Conservation (phyloP, 2,888 invertebrate species). For the Drosophila maculinotata region DNA sequence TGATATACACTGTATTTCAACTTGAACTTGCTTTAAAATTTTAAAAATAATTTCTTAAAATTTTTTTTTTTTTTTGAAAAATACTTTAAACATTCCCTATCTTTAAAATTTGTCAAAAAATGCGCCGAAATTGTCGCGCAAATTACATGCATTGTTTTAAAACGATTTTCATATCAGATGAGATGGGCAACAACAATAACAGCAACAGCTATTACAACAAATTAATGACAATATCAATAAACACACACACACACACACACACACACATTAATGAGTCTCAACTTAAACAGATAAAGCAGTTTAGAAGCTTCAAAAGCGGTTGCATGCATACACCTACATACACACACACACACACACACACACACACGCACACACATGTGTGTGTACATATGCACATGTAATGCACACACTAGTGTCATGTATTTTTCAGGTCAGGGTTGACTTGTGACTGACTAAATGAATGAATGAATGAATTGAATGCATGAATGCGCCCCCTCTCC, state of each 20-base stretch:
- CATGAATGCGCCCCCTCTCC: conserved; percentile 72
- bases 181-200: conserved; percentile 12
- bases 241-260: conserved; percentile 19
- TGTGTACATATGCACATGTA: conserved; percentile 36
- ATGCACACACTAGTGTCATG: conserved; percentile 63
- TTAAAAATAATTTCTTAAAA: no score
- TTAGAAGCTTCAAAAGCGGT: conserved; percentile 47
- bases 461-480: conserved; percentile 77
- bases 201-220: conserved; percentile 24
- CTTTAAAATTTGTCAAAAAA: no score
- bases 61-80: no score
- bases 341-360: conserved; percentile 7
- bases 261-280: conserved; percentile 14
- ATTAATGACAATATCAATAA: conserved; percentile 47
- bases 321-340: conserved; percentile 56
- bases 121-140: not conserved
- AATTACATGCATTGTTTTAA: conserved; percentile 6
- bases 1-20: no score
- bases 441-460: conserved; percentile 83
- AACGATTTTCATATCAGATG: conserved; percentile 15
- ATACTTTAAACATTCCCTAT: no score
- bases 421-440: conserved; percentile 85
- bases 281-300: conserved; percentile 41
- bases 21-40: no score
- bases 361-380: conserved; percentile 10